Conservation (phyloP, 2,113 vertebrate species). For the Meriones unguiculatus region DNA sequence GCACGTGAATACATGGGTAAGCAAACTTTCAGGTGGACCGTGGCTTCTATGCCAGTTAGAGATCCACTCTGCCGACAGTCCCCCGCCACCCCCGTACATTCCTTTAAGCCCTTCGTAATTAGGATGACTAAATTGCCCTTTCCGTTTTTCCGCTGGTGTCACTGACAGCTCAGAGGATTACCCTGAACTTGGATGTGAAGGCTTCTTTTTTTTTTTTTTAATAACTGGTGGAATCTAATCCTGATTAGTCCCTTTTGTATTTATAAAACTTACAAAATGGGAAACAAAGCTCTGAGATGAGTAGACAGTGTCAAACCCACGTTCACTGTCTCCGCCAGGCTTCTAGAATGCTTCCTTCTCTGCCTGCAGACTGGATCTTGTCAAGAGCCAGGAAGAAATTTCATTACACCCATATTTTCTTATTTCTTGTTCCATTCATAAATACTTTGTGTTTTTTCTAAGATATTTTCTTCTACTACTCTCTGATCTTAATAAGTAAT, state of each 20-base stretch:
- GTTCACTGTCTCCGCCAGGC: conserved; percentile 33
- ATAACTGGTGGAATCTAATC: conserved; percentile 68
- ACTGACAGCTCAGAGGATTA: conserved; percentile 71
- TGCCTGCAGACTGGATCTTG: neutral
- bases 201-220: conserved; percentile 3
- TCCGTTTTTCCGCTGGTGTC: conserved; percentile 50
- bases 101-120: conserved; percentile 53
- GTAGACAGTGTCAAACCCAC: conserved; percentile 40
- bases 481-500: neutral
- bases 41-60: neutral
- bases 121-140: conserved; percentile 59
- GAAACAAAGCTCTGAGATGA: conserved; percentile 52
- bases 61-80: neutral
- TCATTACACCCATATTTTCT: neutral
- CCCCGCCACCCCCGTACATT: neutral
- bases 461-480: neutral
- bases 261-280: conserved; percentile 63
- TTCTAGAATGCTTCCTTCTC: conserved; percentile 40
- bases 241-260: conserved; percentile 73
- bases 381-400: neutral
- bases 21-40: neutral
- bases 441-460: neutral
- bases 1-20: neutral
- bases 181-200: conserved; percentile 57
- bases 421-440: neutral